phyloP scores from a whole-genome alignment of 2,113 vertebrate genomes.

The Pangasianodon hypophthalmus region DNA sequence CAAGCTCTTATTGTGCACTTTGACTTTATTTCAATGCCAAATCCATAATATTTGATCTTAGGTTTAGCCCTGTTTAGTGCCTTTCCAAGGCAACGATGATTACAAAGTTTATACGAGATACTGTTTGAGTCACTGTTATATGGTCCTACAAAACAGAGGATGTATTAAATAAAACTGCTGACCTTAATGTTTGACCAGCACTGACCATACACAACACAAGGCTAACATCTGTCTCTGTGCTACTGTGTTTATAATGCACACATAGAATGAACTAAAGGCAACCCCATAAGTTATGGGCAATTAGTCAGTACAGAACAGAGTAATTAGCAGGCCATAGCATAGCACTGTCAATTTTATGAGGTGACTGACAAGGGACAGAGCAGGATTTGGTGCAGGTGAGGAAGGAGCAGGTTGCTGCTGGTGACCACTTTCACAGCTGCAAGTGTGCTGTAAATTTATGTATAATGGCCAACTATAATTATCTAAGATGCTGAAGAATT shows the following conservation, averaged over 20 bases:
- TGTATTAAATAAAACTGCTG: slow-evolving; percentile 27
- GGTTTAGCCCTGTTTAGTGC: background rate
- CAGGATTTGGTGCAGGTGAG: slow-evolving; percentile 67
- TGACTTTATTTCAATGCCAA: background rate
- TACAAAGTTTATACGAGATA: background rate
- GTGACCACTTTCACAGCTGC: slow-evolving; percentile 61
- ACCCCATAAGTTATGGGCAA: slow-evolving; percentile 58
- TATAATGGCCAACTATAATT: slow-evolving; percentile 53
- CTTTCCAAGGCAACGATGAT: background rate
- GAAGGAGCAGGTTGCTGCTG: slow-evolving; percentile 69
- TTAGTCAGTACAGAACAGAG: slow-evolving; percentile 56
- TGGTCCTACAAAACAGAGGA: slow-evolving; percentile 54
- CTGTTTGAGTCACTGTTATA: background rate
- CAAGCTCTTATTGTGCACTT: background rate
- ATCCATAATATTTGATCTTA: background rate
- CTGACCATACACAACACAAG: slow-evolving; percentile 45
- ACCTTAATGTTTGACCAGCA: slow-evolving; percentile 23
- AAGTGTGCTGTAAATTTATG: slow-evolving; percentile 63
- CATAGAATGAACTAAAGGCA: slow-evolving; percentile 51
- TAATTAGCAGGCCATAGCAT: slow-evolving; percentile 30
- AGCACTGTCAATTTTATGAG: slow-evolving; percentile 48
- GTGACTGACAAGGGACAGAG: slow-evolving; percentile 75
- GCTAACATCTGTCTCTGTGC: slow-evolving; percentile 55
- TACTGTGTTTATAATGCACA: slow-evolving; percentile 38
- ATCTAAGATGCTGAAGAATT: slow-evolving; percentile 3